Percentiles rank a stretch among this genome's conserved stretches.
These are phyloP conservation scores for Baccha elongata DNA, from an alignment of 2,888 invertebrate genomes.

Conservation along the genomic window DNA sequence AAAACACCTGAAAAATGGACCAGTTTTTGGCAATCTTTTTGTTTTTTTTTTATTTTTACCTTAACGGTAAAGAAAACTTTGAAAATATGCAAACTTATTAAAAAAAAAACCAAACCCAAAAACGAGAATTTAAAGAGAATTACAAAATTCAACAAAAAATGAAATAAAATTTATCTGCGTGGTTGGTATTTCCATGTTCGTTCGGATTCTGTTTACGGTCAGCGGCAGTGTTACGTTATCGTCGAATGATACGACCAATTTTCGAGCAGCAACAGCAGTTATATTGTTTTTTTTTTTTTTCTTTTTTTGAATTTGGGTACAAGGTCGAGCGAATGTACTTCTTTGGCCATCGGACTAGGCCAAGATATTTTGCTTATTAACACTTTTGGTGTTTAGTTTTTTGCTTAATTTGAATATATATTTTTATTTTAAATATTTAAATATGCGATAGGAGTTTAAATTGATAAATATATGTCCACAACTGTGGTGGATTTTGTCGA, in stretches of 20 bases:
- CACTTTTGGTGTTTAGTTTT: slow-evolving; percentile 56
- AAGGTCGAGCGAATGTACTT: slow-evolving; percentile 73
- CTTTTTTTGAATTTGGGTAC: slow-evolving; percentile 59
- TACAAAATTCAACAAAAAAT: background rate
- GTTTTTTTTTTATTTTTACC: too few relatives aligned
- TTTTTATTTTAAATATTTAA: slow-evolving; percentile 34
- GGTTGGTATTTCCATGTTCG: slow-evolving; percentile 61
- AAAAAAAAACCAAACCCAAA: background rate
- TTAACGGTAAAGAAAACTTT: slow-evolving; percentile 14
- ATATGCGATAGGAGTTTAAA: slow-evolving; percentile 4
- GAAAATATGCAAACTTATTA: slow-evolving; percentile 19
- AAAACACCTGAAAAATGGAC: slow-evolving; percentile 49
- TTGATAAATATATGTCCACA: too few relatives aligned
- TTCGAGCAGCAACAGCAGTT: slow-evolving; percentile 24
- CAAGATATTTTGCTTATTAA: slow-evolving; percentile 43
- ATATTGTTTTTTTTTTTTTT: slow-evolving; percentile 13
- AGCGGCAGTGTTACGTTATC: slow-evolving; percentile 59
- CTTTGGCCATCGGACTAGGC: slow-evolving; percentile 52
- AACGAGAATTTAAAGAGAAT: slow-evolving; percentile 14
- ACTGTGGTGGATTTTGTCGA: background rate
- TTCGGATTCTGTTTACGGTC: slow-evolving; percentile 54
- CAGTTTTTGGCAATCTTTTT: slow-evolving; percentile 49
- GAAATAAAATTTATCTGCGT: background rate
- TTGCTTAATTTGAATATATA: slow-evolving; percentile 12
- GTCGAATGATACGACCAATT: slow-evolving; percentile 67